Evolutionary conservation across 2,888 invertebrate species (phyloP), one percentile per base, ranked within the genome.

Genomic region (Merodon equestris): DNA sequence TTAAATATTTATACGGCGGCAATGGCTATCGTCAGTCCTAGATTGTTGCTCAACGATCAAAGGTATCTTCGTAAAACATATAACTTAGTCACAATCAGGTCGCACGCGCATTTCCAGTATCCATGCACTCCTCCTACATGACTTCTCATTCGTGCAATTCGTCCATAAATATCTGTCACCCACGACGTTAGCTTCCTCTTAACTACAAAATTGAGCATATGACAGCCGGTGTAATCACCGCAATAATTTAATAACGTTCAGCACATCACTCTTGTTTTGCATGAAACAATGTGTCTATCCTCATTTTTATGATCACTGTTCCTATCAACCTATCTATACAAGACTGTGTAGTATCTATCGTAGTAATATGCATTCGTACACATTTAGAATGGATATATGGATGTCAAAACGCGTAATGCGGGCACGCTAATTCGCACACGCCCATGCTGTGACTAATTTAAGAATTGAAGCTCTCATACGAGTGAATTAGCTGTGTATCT

Each of bases 361-460:
- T 27, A 27, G 27, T 27, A 27, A 7, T 7, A 27, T 27, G 27
- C 27, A 27, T 2, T 27, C 27, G 27, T 27, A 27, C 27, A 2
- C 7, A 27, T 27, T 27, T 27, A 2, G 27, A 4, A 27, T 34
- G 51, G 17, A 48, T 50, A 48, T 56, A 15, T 57, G 51, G 36
- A 47, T 27, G 50, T 36, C 7, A 27, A 12, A n/a, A 44, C 15
- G 42, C 50, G 38, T 57, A 47, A 18, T 18, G 27, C 40, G 38
- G 51, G 38, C 10, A 47, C 47, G 15, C 40, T 58, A 53, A 73
- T 73, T 73, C 53, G 73, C 73, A 73, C 73, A 66, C 51, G 56
- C 51, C 38, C 58, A 58, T 13, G 42, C 42, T 73, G 53, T 61
- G 45, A 18, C 56, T 72, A 72, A 66, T 66, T 73, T 58, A 66